A percentile compares a stretch with the other conserved stretches of the same genome.
phyloP scores from a whole-genome alignment of 1,140 invertebrate genomes.

The Zaprionus davidi region DNA sequence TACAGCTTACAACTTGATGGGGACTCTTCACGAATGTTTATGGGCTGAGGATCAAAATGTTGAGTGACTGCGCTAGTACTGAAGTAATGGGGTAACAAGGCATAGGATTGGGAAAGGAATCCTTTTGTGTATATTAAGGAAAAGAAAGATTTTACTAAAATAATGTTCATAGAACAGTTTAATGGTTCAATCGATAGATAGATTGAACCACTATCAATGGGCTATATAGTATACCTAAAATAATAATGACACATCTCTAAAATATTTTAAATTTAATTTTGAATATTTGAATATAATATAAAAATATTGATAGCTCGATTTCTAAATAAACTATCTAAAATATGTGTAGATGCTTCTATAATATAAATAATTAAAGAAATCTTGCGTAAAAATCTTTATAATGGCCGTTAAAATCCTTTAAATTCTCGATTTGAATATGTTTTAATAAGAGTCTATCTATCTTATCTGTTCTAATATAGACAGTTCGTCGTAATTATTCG shows the following conservation, averaged over 20 bases:
- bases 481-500: not conserved
- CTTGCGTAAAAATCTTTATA: not conserved
- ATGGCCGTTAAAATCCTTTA: not conserved
- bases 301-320: too few relatives aligned
- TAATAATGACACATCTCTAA: too few relatives aligned
- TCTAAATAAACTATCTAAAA: too few relatives aligned
- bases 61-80: not conserved
- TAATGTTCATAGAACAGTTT: too few relatives aligned
- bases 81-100: conserved; percentile 4
- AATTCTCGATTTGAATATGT: not conserved
- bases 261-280: too few relatives aligned
- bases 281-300: too few relatives aligned
- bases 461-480: not conserved
- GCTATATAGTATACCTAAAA: too few relatives aligned
- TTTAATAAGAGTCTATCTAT: not conserved
- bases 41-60: conserved; percentile 5
- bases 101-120: not conserved
- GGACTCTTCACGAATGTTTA: not conserved
- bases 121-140: not conserved
- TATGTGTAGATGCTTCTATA: too few relatives aligned
- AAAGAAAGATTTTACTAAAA: too few relatives aligned
- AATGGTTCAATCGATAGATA: too few relatives aligned
- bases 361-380: not conserved
- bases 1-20: conserved; percentile 3
- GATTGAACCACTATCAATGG: too few relatives aligned